Conservation (phyloP, 2,888 invertebrate species). For the Neoascia interrupta region DNA sequence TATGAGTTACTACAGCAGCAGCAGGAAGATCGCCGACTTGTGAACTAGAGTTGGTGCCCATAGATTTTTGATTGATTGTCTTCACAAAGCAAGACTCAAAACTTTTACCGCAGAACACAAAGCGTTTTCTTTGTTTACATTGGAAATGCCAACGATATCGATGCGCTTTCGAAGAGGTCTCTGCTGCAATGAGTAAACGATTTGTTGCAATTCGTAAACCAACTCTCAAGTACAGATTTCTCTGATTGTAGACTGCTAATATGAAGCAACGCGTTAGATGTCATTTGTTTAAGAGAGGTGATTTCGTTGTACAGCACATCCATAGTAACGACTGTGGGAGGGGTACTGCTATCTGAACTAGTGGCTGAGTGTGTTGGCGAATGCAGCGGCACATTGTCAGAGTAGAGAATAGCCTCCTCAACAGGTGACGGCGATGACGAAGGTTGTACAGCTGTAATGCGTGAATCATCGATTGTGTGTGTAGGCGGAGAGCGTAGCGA, state of each 20-base stretch:
- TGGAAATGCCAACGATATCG: no score
- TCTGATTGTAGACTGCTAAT: conserved; percentile 5
- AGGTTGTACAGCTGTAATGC: not conserved
- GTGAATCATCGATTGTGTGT: not conserved
- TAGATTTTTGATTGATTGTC: no score
- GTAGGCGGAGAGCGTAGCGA: not conserved
- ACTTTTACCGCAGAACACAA: no score
- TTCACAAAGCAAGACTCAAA: no score
- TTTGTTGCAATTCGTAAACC: no score
- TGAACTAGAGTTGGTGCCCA: no score
- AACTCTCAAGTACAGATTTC: no score
- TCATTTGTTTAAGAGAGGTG: not conserved
- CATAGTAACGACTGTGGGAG: not conserved
- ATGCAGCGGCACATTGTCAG: not conserved
- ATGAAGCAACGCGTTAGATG: not conserved
- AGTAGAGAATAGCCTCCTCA: not conserved
- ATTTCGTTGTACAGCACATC: conserved; percentile 8
- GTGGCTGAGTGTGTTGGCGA: conserved; percentile 5
- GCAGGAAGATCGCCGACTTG: no score
- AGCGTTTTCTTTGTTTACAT: no score
- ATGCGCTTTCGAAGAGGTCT: no score
- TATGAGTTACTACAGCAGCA: no score
- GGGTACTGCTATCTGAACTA: not conserved
- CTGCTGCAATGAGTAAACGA: no score
- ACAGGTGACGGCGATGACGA: not conserved